Evolutionary conservation across 2,113 vertebrate genomes (phyloP).

Genomic region (Brienomyrus longianalis): DNA sequence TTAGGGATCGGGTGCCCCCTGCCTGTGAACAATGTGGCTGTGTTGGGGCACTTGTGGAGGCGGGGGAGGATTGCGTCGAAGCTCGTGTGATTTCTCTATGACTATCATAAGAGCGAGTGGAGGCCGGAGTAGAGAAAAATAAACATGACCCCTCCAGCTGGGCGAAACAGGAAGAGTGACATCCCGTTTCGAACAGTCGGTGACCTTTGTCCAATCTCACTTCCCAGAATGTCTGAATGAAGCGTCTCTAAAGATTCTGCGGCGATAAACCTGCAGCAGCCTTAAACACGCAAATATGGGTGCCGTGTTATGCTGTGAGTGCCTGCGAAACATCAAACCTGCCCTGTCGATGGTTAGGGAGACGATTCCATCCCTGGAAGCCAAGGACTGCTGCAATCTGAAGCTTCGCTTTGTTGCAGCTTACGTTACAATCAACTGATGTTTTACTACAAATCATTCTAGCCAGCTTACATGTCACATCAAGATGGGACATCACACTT

Average conservation of each 20-base stretch:
- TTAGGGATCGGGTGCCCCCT: constrained; percentile 17
- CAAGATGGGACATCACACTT: not conserved
- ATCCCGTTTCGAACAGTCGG: not conserved
- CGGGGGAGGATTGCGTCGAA: not conserved
- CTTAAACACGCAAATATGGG: not conserved
- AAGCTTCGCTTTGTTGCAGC: not conserved
- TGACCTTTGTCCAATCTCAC: not conserved
- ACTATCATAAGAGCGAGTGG: not conserved
- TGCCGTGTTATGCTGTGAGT: not conserved
- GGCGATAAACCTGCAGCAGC: not conserved
- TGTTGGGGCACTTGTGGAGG: not conserved
- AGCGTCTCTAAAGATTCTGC: not conserved
- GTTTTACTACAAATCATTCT: not conserved
- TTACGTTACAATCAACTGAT: not conserved
- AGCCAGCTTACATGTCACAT: not conserved
- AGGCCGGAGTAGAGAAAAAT: not conserved
- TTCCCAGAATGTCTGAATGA: constrained; percentile 17
- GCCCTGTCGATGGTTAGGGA: not conserved
- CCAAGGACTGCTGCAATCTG: not conserved
- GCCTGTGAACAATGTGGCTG: not conserved
- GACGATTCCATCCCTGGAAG: not conserved
- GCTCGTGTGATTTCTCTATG: not conserved
- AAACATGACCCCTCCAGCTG: not conserved
- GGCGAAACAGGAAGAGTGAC: not conserved
- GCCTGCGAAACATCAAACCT: not conserved